Evolutionary conservation across 2,888 invertebrate species (phyloP).

Genomic region (Nymphalis c-album): DNA sequence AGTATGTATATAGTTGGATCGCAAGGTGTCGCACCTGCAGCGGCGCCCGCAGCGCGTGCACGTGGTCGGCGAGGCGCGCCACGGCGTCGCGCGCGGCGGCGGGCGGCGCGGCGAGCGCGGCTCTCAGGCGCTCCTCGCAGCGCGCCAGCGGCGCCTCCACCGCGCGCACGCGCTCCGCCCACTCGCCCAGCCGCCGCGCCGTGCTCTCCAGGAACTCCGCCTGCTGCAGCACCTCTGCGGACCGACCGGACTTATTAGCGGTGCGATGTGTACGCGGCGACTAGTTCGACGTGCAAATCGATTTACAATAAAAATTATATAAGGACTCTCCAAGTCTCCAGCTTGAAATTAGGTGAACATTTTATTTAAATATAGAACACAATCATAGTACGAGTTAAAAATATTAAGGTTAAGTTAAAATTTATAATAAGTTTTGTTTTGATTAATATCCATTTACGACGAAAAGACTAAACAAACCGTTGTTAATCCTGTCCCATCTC

Average conservation of each 20-base stretch:
- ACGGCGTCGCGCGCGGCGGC: conserved; percentile 93
- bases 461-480: conserved; percentile 72
- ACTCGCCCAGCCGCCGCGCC: conserved; percentile 89
- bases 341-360: too few species aligned
- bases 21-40: conserved; percentile 68
- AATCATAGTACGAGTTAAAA: too few species aligned
- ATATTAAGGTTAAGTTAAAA: too few species aligned
- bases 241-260: not conserved
- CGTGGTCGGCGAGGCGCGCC: conserved; percentile 91
- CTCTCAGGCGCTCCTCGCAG: conserved; percentile 88
- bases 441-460: too few species aligned
- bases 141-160: conserved; percentile 92
- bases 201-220: conserved; percentile 92
- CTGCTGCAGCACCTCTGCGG: conserved; percentile 85
- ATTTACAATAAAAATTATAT: too few species aligned
- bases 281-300: too few species aligned
- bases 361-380: too few species aligned
- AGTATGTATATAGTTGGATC: too few species aligned
- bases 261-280: too few species aligned
- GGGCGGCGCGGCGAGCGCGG: conserved; percentile 84
- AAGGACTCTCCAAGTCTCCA: too few species aligned
- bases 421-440: too few species aligned
- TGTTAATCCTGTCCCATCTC: conserved; percentile 95
- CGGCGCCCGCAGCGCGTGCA: conserved; percentile 88
- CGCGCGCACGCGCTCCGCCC: conserved; percentile 91